phyloP scores from a whole-genome alignment of 1,140 invertebrate genomes.

The Dufourea novaeangliae region DNA sequence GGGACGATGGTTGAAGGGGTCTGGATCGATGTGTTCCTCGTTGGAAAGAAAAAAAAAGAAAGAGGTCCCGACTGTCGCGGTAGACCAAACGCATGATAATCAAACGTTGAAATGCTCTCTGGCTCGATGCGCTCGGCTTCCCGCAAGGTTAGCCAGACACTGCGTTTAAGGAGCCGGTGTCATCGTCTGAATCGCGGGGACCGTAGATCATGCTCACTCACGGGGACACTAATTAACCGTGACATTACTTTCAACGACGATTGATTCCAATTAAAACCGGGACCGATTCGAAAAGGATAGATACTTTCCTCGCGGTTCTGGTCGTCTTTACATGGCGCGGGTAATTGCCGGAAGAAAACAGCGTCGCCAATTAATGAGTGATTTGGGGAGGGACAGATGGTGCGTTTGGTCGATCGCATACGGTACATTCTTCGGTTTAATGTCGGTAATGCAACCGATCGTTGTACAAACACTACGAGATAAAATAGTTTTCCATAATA shows the following conservation, averaged over 20 bases:
- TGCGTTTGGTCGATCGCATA: neutral
- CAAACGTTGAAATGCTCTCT: neutral
- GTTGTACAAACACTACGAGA: too few species aligned
- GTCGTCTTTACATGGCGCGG: neutral
- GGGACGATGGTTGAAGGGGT: neutral
- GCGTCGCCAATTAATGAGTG: neutral
- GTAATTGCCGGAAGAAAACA: too few species aligned
- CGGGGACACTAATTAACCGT: neutral
- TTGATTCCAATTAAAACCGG: neutral
- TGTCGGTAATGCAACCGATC: too few species aligned
- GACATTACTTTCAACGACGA: conserved; percentile 1
- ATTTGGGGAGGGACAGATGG: neutral
- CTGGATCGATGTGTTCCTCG: neutral
- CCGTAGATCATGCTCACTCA: neutral
- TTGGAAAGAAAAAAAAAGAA: neutral
- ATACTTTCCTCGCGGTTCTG: neutral
- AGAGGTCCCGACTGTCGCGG: neutral
- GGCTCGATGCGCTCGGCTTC: conserved; percentile 10
- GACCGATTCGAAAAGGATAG: neutral
- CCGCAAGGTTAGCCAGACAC: conserved; percentile 7
- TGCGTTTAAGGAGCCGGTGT: conserved; percentile 8
- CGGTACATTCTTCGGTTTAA: too few species aligned
- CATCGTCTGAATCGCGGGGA: neutral
- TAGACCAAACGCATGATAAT: conserved; percentile 5
- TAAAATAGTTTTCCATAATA: too few species aligned